phyloP scores from a whole-genome alignment of 2,113 vertebrate species.

The Phylloscopus trochilus region DNA sequence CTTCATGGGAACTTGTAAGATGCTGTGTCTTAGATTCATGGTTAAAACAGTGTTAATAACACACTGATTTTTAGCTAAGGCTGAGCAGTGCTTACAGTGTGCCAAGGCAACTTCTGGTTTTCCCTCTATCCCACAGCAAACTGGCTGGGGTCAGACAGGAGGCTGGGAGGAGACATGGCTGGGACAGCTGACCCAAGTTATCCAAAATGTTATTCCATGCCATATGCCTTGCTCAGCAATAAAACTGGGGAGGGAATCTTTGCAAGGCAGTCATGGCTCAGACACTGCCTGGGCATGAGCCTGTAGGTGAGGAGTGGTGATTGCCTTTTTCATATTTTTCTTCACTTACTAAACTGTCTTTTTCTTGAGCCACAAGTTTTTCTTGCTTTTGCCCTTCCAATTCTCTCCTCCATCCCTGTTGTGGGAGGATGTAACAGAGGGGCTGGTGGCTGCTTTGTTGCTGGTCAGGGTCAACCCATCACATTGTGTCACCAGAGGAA shows the following conservation, averaged over 20 bases:
- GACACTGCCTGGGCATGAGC: not conserved
- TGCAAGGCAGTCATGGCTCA: not conserved
- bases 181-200: not conserved
- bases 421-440: accelerated
- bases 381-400: not conserved
- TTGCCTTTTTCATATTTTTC: not conserved
- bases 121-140: not conserved
- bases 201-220: not conserved
- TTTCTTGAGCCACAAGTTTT: not conserved
- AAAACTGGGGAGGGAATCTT: not conserved
- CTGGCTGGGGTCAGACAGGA: not conserved
- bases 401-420: accelerated
- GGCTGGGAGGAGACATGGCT: not conserved
- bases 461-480: not conserved
- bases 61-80: not conserved
- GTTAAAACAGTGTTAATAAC: not conserved
- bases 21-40: not conserved
- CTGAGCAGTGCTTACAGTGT: not conserved
- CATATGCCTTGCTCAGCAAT: not conserved
- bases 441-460: not conserved
- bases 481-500: not conserved
- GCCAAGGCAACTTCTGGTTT: not conserved
- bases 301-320: not conserved
- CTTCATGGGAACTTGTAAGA: not conserved
- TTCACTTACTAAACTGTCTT: not conserved